Evolutionary conservation across 2,797 vertebrate genomes (phyloP), one percentile per base, ranked within the genome.

Genomic region (Pseudochromis fuscus): DNA sequence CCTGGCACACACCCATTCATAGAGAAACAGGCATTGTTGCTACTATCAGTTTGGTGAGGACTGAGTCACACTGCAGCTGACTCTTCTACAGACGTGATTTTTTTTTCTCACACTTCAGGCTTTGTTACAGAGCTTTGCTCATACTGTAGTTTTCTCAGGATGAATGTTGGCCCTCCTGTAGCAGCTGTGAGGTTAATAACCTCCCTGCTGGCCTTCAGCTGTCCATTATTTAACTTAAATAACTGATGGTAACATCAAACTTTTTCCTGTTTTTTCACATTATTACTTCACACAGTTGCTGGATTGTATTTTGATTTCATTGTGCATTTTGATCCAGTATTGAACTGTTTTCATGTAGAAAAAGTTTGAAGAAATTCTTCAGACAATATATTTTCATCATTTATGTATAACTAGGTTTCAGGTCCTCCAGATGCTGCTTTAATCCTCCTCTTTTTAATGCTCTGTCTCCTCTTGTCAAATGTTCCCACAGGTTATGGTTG

Each of bases 31-130:
- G 15, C 24, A 7, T 50, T 48, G 62, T 68, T 53, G 57, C 11
- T 33, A 11, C 62, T 67, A 33, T 61, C 27, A 23, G 46, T 55
- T 51, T 19, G 63, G 44, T 59, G 37, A 53, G 27, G 53, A 61
- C 65, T 81, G 84, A 85, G 75, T 79, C 82, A 82, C 37, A 11
- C 45, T 44, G 38, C 57, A 38, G 44, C 62, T 45, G 21, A 48
- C 35, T 33, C 23, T 12, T 15, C 5, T 16, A 23, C 61, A 79
- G 24, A 60, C 25, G 8, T 7, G 4, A 19, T 2, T 31, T 1
- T 19, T 28, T 55, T 64, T 56, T 35, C 57, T n/a, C n/a, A n/a
- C 64, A 53, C 31, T 38, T 52, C 25, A 31, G 58, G 25, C 33
- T 57, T 27, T 61, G 10, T 46, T 19, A 60, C 28, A 37, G 24